phyloP scores from a whole-genome alignment of 2,888 invertebrate species.

The Tribolium freemani region DNA sequence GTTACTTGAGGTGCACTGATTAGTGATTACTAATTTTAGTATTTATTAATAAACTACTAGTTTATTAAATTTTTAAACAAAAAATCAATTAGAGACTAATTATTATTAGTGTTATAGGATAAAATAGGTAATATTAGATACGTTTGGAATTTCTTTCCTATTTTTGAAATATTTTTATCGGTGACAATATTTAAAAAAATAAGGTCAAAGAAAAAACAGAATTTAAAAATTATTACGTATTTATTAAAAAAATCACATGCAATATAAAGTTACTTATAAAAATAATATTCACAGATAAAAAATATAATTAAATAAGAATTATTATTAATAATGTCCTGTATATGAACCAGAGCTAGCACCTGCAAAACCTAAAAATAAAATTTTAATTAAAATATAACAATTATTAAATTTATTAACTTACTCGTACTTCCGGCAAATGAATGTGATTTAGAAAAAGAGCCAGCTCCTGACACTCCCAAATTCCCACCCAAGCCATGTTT shows the following conservation, averaged over 20 bases:
- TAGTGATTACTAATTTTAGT: background rate
- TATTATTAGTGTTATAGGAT: too few species aligned
- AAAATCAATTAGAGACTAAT: too few species aligned
- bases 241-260: slow-evolving; percentile 38
- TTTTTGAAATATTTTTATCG: background rate
- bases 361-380: slow-evolving; percentile 26
- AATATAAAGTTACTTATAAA: slow-evolving; percentile 13
- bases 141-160: background rate
- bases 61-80: background rate
- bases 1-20: too few species aligned
- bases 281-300: slow-evolving; percentile 32
- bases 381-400: background rate
- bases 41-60: background rate
- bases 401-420: background rate
- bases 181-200: background rate
- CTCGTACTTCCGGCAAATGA: slow-evolving; percentile 32
- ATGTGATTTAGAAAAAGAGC: slow-evolving; percentile 29
- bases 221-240: background rate
- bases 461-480: slow-evolving; percentile 21
- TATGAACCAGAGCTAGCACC: slow-evolving; percentile 32
- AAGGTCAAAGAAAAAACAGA: background rate
- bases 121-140: too few species aligned
- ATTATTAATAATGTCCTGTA: slow-evolving; percentile 22
- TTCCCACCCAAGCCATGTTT: slow-evolving; percentile 25
- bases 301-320: background rate